Evolutionary conservation across 2,888 invertebrate species (phyloP).

Genomic region (Lycocerus yunnanus): DNA sequence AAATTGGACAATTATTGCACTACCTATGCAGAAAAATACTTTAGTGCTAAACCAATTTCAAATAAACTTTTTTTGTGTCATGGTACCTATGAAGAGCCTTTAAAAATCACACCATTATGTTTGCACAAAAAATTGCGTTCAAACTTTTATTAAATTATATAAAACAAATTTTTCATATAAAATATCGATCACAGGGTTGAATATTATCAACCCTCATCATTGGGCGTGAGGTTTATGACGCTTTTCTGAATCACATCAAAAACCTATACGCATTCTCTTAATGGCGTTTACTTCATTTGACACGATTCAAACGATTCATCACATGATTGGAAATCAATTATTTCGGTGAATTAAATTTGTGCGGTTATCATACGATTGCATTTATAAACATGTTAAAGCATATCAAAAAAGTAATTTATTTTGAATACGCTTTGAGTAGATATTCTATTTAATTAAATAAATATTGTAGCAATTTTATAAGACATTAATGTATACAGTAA

Average conservation of each 20-base stretch:
- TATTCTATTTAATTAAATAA: neutral
- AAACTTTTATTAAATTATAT: neutral
- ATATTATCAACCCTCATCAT: neutral
- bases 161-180: neutral
- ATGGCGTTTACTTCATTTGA: constrained; percentile 4
- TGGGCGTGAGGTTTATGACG: neutral
- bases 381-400: neutral
- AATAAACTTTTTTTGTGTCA: neutral
- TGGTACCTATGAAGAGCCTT: neutral
- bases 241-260: constrained; percentile 2
- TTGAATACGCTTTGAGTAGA: neutral
- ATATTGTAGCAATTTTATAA: neutral
- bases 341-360: constrained; percentile 1
- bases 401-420: neutral
- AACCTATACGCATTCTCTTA: constrained; percentile 2
- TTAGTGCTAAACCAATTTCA: too few relatives aligned
- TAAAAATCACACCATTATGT: neutral
- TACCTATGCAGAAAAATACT: neutral
- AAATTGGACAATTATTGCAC: too few relatives aligned
- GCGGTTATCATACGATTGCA: neutral
- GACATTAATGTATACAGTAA: neutral
- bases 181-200: neutral
- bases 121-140: neutral
- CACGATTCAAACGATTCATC: constrained; percentile 3
- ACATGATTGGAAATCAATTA: constrained; percentile 2